Conservation (phyloP, 2,888 invertebrate species). For the Shargacucullia verbasci region DNA sequence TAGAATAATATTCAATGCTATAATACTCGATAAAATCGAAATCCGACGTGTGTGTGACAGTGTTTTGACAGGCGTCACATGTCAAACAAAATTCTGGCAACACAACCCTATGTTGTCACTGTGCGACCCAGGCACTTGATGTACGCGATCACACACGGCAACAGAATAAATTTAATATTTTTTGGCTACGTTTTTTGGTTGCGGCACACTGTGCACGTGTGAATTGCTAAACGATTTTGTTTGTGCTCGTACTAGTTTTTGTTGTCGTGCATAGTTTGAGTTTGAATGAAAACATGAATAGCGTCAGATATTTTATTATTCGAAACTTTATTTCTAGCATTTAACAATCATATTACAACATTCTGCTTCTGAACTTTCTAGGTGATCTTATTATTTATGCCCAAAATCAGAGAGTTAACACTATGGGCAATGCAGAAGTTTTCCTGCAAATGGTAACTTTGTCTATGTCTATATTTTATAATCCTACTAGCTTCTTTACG, state of each 20-base stretch:
- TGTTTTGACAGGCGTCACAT: conserved; percentile 56
- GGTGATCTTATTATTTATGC: no score
- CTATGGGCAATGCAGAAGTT: no score
- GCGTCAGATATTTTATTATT: conserved; percentile 22
- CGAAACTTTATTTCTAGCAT: neutral
- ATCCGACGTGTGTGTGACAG: conserved; percentile 53
- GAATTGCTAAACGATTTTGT: conserved; percentile 47
- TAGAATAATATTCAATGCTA: conserved; percentile 44
- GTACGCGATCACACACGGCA: conserved; percentile 40
- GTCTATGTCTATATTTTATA: no score
- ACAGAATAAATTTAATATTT: conserved; percentile 54
- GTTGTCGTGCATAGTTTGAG: conserved; percentile 23
- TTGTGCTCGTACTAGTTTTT: conserved; percentile 27
- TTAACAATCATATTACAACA: no score
- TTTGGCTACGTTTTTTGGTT: conserved; percentile 40
- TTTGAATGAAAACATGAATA: conserved; percentile 22
- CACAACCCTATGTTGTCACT: conserved; percentile 51
- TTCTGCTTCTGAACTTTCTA: neutral
- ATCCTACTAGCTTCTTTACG: no score
- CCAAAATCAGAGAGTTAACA: no score
- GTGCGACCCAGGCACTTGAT: conserved; percentile 49
- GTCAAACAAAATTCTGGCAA: conserved; percentile 48
- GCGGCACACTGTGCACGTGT: conserved; percentile 42
- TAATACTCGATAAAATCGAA: conserved; percentile 52
- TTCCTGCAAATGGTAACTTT: no score